Base-by-base conservation (phyloP, 2,888 invertebrate species). In the Oeneis ivallda region DNA sequence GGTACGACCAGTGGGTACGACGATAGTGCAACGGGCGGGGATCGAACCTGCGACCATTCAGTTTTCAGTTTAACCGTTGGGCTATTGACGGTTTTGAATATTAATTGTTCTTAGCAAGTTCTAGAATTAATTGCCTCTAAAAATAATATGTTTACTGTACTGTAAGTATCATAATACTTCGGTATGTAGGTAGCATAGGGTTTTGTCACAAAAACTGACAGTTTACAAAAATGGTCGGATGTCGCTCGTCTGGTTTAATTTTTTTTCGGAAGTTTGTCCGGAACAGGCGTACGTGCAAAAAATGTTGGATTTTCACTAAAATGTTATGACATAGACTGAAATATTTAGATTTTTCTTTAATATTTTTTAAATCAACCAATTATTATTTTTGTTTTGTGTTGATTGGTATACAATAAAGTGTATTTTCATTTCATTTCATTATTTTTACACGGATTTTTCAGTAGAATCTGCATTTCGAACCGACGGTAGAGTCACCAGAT, bases 211-310 rank as follows among this genome's bases (percentile, higher is more conserved):
- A 50, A 26, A 11, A 32, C 32, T 1, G 50, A 1, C 15, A 8
- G 32, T 6, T 19, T 37, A 39, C 6, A 10, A 37, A 39, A 54
- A 39, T 37, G 50, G 11, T 39, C 50, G 50, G 32, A 26, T 26
- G 50, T 50, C 50, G 50, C 50, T 26, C 26, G 37, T 15, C 10
- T 37, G 9, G 9, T 17, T 15, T 2, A 15, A n/a, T 37, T 11
- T 2, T 39, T 54, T 15, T 5, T n/a, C n/a, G 37, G 10, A 10
- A n/a, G 32, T 32, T 6, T 39, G 54, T 54, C n/a, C 37, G 54
- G 11, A 6, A 54, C 54, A 37, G 54, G 54, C 15, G 53, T 17
- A n/a, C 37, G 54, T 54, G 54, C 37, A 37, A 37, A 1, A 37
- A 54, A 54, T 54, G 9, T 1, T 15, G 10, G 15, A 8, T 54